Conservation (phyloP, 2,888 invertebrate genomes). For the Tupiocoris notatus region DNA sequence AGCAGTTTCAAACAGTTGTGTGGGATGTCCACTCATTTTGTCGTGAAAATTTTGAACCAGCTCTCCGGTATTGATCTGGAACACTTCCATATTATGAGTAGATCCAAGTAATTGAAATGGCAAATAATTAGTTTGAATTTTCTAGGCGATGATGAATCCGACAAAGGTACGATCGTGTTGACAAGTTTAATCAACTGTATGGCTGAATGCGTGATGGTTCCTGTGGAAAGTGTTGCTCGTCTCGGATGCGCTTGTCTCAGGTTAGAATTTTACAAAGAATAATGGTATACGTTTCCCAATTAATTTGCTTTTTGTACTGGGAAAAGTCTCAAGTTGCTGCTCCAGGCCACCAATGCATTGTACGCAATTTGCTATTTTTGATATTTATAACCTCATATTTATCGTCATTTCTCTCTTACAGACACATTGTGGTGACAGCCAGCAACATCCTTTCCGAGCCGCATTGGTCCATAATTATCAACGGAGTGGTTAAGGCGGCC, state of each 20-base stretch:
- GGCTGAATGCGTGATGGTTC: slow-evolving; percentile 87
- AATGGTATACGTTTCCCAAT: too few relatives aligned
- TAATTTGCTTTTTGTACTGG: too few relatives aligned
- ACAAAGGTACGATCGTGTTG: slow-evolving; percentile 67
- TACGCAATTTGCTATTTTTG: too few relatives aligned
- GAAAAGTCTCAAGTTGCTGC: too few relatives aligned
- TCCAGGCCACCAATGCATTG: too few relatives aligned
- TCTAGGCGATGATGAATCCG: slow-evolving; percentile 47
- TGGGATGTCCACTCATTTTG: slow-evolving; percentile 86
- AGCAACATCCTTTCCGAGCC: slow-evolving; percentile 75
- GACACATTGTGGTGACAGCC: slow-evolving; percentile 79
- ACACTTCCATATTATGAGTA: too few relatives aligned
- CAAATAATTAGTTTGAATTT: background rate
- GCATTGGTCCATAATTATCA: slow-evolving; percentile 84
- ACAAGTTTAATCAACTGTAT: slow-evolving; percentile 81
- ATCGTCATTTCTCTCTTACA: too few relatives aligned
- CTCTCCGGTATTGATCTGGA: slow-evolving; percentile 63
- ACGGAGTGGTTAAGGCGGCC: slow-evolving; percentile 78
- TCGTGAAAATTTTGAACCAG: slow-evolving; percentile 80
- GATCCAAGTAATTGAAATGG: too few relatives aligned
- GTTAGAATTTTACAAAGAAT: too few relatives aligned
- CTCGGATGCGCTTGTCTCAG: slow-evolving; percentile 88
- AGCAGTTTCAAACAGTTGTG: slow-evolving; percentile 94
- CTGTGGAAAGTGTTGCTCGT: slow-evolving; percentile 84
- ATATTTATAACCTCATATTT: too few relatives aligned